Evolutionary conservation across 2,888 invertebrate genomes (phyloP).

Genomic region (Pyrocoelia pectoralis): DNA sequence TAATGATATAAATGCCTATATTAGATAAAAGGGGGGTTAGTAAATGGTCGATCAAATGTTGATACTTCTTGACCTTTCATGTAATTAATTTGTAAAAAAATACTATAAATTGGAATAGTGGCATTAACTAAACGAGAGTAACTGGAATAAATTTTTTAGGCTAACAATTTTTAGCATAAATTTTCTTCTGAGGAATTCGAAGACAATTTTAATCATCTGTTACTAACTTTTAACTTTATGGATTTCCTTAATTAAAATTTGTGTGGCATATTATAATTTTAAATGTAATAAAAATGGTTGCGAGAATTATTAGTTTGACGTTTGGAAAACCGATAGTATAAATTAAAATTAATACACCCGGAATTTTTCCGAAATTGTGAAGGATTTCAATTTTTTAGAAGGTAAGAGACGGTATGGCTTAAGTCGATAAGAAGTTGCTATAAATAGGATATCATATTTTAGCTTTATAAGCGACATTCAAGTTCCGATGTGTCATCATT

Average conservation of each 20-base stretch:
- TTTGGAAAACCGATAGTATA: not conserved
- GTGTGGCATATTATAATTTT: not conserved
- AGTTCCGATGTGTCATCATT: slow-evolving; percentile 40
- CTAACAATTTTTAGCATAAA: not conserved
- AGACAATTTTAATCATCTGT: slow-evolving; percentile 1
- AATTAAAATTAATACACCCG: not conserved
- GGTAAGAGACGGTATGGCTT: slow-evolving; percentile 20
- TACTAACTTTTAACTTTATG: not conserved
- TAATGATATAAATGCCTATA: not conserved
- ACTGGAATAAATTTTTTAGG: not conserved
- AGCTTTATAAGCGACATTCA: slow-evolving; percentile 42
- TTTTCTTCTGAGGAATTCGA: not conserved
- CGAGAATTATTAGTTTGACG: not conserved
- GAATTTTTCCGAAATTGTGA: not conserved
- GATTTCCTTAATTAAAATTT: not conserved
- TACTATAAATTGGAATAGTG: not conserved
- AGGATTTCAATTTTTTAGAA: slow-evolving; percentile 20
- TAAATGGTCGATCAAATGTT: not conserved
- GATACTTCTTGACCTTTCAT: not conserved
- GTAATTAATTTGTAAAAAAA: not conserved
- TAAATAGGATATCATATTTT: slow-evolving; percentile 40
- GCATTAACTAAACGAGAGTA: not conserved
- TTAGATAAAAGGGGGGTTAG: not conserved
- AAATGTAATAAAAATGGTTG: not conserved
- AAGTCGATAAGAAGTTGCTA: slow-evolving; percentile 32